Base-by-base conservation (phyloP, 2,797 vertebrate genomes). In the Decapterus maruadsi region DNA sequence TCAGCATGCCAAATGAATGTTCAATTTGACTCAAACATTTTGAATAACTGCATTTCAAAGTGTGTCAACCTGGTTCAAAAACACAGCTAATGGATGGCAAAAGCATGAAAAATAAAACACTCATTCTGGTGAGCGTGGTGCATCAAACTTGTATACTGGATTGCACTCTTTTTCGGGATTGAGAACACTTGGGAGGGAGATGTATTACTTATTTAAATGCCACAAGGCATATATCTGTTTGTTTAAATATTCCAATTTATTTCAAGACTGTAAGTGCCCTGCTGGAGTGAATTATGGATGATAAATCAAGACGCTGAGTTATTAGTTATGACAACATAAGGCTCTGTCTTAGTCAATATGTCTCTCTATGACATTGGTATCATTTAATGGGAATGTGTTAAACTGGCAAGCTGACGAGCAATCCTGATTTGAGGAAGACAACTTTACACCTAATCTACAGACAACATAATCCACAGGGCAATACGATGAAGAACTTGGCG, bases 241-340 rank as follows among this genome's bases (percentile, higher is more conserved):
- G 87, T 87, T 94, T 94, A 92, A 94, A 94, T 94, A 95, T 95
- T 94, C 91, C 87, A 93, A 90, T 94, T 93, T 90, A 93, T 94
- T 94, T 85, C 77, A 77, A 90, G 92, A 91, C 89, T 90, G 92
- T 94, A 91, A 95, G 91, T 94, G 93, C 90, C 89, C 91, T 89
- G 84, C 88, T 93, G 85, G 84, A 88, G 87, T 94, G 90, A 95
- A 95, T 93, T 93, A 94, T 94, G 72, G 83, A 94, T 94, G 93
- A 78, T 81, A 93, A 94, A 94, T 93, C 90, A 90, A 89, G 90
- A 89, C 31, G 72, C 84, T 92, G 92, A 94, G 85, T 93, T 94
- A 94, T 95, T 93, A 90, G 91, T 91, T 88, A 90, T 93, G 93
- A 91, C 92, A 94, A 90, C 91, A 91, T 89, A 87, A 66, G 71